Percentiles rank a stretch among this genome's conserved stretches.
Conservation (phyloP, 1,140 invertebrate species). For the Berghia stephanieae region DNA sequence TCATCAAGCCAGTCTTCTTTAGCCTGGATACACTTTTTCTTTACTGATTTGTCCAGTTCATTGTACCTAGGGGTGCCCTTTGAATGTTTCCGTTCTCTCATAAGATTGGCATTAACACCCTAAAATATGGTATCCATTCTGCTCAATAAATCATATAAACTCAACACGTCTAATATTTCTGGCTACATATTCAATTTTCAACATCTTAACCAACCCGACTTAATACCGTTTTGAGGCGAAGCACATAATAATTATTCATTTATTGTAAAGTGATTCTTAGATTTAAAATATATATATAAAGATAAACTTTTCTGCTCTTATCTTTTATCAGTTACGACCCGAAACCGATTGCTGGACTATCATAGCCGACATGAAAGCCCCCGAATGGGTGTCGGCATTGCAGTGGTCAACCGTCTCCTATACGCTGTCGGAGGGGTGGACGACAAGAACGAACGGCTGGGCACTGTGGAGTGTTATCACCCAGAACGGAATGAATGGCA, state of each 20-base stretch:
- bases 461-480: constrained; percentile 62
- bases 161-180: too few relatives aligned
- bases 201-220: too few relatives aligned
- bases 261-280: neutral
- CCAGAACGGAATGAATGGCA: constrained; percentile 64
- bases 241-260: neutral
- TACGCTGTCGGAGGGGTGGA: constrained; percentile 74
- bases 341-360: constrained; percentile 87
- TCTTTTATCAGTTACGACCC: constrained; percentile 79
- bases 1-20: too few relatives aligned
- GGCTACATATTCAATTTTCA: too few relatives aligned
- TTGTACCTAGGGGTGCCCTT: too few relatives aligned
- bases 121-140: too few relatives aligned
- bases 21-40: too few relatives aligned
- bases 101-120: too few relatives aligned
- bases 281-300: neutral
- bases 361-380: constrained; percentile 70
- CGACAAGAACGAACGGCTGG: constrained; percentile 53
- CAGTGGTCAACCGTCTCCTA: constrained; percentile 61
- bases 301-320: neutral
- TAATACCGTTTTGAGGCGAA: too few relatives aligned
- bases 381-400: constrained; percentile 63
- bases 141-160: too few relatives aligned
- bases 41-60: too few relatives aligned
- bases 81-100: too few relatives aligned